phyloP scores from a whole-genome alignment of 2,113 vertebrate species.

The Entomyzon cyanotis region DNA sequence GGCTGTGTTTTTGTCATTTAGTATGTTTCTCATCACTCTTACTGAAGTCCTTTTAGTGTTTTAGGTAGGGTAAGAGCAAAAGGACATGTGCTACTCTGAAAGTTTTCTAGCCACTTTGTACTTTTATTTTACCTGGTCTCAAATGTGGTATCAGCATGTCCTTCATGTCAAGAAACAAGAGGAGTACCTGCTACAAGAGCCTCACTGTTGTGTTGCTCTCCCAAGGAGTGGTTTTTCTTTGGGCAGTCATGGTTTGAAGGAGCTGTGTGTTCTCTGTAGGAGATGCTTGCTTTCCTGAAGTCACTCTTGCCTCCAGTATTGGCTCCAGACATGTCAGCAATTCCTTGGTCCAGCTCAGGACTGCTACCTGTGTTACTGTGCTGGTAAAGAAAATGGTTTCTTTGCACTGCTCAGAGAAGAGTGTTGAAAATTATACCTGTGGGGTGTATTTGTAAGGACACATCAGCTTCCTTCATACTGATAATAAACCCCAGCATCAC shows the following conservation, averaged over 20 bases:
- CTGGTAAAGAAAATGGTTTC: not conserved
- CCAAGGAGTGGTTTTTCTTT: not conserved
- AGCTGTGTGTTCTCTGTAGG: not conserved
- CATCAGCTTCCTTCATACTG: not conserved
- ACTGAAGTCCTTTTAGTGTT: not conserved
- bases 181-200: not conserved
- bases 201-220: not conserved
- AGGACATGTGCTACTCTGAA: not conserved
- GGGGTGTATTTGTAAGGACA: accelerated
- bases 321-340: not conserved
- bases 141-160: accelerated
- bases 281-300: not conserved
- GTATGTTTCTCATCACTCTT: not conserved
- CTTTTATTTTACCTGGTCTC: not conserved
- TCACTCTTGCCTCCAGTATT: not conserved
- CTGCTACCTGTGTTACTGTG: not conserved
- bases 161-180: not conserved
- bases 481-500: not conserved
- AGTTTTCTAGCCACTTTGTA: not conserved
- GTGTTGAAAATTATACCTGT: not conserved
- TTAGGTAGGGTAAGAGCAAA: not conserved
- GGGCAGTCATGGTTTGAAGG: not conserved
- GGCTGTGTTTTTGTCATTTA: not conserved
- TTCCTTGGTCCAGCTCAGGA: not conserved
- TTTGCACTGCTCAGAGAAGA: not conserved